These are phyloP conservation scores for Apocrypta bakeri DNA, from an alignment of 1,140 invertebrate genomes.

Conservation along the genomic window DNA sequence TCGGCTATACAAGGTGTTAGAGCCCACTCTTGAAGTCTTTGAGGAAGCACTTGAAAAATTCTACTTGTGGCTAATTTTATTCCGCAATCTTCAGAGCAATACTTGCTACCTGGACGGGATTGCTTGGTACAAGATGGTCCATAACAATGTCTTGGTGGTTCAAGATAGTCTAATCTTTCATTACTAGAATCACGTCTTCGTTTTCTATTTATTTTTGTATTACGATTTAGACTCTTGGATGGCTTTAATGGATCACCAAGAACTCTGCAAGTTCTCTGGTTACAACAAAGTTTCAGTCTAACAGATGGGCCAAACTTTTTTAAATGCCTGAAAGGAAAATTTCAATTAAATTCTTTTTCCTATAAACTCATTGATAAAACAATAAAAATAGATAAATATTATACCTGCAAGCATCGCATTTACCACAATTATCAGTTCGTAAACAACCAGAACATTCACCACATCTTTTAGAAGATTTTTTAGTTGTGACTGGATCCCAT, in stretches of 20 bases:
- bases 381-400: not conserved
- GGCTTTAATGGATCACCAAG: constrained; percentile 69
- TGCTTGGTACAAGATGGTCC: constrained; percentile 90
- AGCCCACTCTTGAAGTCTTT: constrained; percentile 96
- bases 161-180: constrained; percentile 74
- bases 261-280: constrained; percentile 75
- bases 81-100: constrained; percentile 96
- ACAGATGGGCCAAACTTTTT: constrained; percentile 85
- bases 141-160: constrained; percentile 87
- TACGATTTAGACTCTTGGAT: constrained; percentile 68
- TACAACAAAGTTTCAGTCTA: constrained; percentile 79
- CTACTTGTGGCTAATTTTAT: constrained; percentile 90
- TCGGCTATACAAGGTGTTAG: constrained; percentile 92
- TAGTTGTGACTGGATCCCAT: constrained; percentile 60
- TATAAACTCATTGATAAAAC: not conserved
- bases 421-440: constrained; percentile 88
- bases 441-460: constrained; percentile 89
- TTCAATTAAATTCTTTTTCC: not conserved
- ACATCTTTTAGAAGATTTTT: constrained; percentile 79
- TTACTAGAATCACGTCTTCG: constrained; percentile 74
- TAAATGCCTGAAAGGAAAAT: constrained; percentile 75
- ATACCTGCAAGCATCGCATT: constrained; percentile 86
- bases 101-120: constrained; percentile 91
- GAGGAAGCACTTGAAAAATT: constrained; percentile 90
- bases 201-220: constrained; percentile 68